phyloP scores from a whole-genome alignment of 2,888 invertebrate species.

The Fissipunctia ypsillon region DNA sequence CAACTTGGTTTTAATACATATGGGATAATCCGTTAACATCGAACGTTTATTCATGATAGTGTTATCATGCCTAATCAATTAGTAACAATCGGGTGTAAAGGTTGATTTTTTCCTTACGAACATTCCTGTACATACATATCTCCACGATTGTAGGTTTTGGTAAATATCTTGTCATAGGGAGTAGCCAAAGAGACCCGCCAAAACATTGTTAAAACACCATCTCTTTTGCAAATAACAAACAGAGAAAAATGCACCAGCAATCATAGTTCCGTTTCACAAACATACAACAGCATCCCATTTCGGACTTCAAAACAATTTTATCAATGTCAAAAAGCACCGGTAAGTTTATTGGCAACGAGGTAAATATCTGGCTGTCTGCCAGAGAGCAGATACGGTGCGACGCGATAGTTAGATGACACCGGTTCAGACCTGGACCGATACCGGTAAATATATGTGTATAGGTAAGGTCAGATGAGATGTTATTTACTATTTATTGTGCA shows the following conservation, averaged over 20 bases:
- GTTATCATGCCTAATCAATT: too few species aligned
- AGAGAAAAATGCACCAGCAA: conserved; percentile 18
- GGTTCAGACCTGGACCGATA: conserved; percentile 9
- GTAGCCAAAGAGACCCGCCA: too few species aligned
- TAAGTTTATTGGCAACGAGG: conserved; percentile 49
- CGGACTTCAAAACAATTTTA: conserved; percentile 47
- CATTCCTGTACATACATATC: too few species aligned
- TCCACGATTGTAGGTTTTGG: too few species aligned
- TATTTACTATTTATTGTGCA: not conserved
- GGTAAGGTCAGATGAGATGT: not conserved
- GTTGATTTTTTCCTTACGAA: too few species aligned
- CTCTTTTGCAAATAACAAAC: not conserved
- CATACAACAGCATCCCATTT: conserved; percentile 8
- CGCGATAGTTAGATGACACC: conserved; percentile 17
- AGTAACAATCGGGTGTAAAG: too few species aligned
- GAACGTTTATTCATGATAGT: too few species aligned
- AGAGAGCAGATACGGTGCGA: conserved; percentile 1
- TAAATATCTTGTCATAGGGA: too few species aligned
- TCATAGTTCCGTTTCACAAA: conserved; percentile 1
- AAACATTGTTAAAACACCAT: not conserved
- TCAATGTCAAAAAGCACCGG: conserved; percentile 28
- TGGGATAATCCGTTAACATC: not conserved
- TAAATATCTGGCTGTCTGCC: conserved; percentile 35
- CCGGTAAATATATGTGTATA: not conserved
- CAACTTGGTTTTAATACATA: conserved; percentile 1